These are phyloP conservation scores for Nycticorax nycticorax DNA, from an alignment of 2,113 vertebrate species.

Conservation along the genomic window DNA sequence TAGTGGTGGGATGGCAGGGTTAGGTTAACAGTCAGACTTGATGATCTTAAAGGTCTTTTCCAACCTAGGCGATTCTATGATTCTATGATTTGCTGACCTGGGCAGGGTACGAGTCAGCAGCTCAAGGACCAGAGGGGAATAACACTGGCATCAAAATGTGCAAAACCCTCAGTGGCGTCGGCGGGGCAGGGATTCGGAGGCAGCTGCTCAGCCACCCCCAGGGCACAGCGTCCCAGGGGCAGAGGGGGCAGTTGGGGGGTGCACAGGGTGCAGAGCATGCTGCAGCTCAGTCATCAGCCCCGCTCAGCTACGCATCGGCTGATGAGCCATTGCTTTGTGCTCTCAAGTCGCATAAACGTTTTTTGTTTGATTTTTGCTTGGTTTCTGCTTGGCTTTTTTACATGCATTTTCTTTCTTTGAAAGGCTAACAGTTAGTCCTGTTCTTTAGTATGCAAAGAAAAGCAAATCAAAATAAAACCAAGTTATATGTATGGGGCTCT, in stretches of 20 bases:
- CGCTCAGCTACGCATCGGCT: rapidly evolving
- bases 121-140: not conserved
- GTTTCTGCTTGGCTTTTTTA: not conserved
- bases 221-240: not conserved
- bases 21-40: too few species aligned
- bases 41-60: too few species aligned
- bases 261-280: not conserved
- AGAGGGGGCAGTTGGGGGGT: not conserved
- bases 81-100: rapidly evolving
- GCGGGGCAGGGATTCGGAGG: too few species aligned
- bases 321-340: not conserved
- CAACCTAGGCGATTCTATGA: too few species aligned
- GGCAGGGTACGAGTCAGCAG: not conserved
- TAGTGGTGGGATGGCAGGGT: too few species aligned
- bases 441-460: not conserved
- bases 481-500: rapidly evolving
- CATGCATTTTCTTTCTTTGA: not conserved
- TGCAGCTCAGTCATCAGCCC: not conserved
- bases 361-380: not conserved
- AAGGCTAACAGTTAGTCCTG: too few species aligned
- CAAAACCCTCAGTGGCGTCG: not conserved
- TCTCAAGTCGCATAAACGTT: rapidly evolving
- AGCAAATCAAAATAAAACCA: not conserved
- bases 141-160: too few species aligned
- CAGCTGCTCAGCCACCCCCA: rapidly evolving